A percentile compares a stretch with the other conserved stretches of the same genome.
Evolutionary conservation across 64 coral and sea anemone species (phyloP).

Genomic region (Stylophora pistillata): DNA sequence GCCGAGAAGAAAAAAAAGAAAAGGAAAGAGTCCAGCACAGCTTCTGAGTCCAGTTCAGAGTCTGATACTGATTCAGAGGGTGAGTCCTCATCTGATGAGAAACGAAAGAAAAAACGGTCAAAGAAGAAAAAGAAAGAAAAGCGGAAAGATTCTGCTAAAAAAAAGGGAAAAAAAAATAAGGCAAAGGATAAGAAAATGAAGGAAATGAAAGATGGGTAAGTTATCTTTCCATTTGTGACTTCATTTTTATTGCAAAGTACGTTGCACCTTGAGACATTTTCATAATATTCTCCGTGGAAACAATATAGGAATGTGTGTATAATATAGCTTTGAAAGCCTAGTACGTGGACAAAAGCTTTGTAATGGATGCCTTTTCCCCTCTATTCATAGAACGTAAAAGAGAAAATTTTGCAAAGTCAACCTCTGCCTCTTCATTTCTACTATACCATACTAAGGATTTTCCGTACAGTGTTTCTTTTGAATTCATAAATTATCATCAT

Average conservation of each 20-base stretch:
- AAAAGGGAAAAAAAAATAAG: conserved; percentile 59
- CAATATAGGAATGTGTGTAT: too few species aligned
- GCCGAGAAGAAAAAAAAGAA: conserved; percentile 20
- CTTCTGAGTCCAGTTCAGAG: conserved; percentile 35
- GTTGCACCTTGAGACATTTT: too few species aligned
- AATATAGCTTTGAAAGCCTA: too few species aligned
- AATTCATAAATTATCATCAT: too few species aligned
- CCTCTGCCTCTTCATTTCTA: too few species aligned
- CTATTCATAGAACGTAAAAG: too few species aligned
- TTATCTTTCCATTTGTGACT: background rate
- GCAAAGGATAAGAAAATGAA: conserved; percentile 60
- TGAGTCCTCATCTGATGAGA: conserved; percentile 66
- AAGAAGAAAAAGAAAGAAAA: conserved; percentile 76
- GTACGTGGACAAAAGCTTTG: too few species aligned
- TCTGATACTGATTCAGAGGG: conserved; percentile 40
- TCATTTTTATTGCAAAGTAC: background rate
- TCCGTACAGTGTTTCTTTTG: too few species aligned
- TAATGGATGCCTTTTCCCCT: too few species aligned
- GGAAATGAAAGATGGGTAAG: conserved; percentile 44
- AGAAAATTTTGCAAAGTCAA: too few species aligned
- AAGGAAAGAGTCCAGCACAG: conserved; percentile 29
- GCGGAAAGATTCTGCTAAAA: conserved; percentile 52
- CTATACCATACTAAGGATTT: too few species aligned
- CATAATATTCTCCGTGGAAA: too few species aligned
- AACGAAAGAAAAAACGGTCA: conserved; percentile 51